A percentile compares a stretch with the other conserved stretches of the same genome.
These are phyloP conservation scores for Petroica traversi DNA, from an alignment of 2,113 vertebrate genomes.

Conservation along the genomic window DNA sequence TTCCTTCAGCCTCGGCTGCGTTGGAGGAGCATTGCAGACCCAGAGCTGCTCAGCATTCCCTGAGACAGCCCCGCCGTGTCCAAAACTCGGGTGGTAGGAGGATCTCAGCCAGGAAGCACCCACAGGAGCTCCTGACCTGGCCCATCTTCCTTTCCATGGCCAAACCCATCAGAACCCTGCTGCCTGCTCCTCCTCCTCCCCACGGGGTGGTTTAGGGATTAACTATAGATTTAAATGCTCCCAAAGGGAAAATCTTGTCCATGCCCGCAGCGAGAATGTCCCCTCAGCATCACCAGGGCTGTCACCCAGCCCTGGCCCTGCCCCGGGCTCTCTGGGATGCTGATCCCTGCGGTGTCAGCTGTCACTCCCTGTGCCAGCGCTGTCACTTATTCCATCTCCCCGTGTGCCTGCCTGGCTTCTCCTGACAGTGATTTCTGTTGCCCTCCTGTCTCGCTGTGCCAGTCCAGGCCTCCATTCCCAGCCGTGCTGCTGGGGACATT, in stretches of 20 bases:
- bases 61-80: accelerated
- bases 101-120: accelerated
- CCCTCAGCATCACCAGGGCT: background rate
- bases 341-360: background rate
- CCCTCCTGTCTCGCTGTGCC: accelerated
- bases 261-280: background rate
- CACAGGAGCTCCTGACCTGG: background rate
- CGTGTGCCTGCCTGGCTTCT: background rate
- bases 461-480: background rate
- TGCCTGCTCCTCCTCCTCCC: background rate
- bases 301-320: background rate
- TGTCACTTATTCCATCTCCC: background rate
- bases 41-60: background rate
- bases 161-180: background rate
- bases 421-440: background rate
- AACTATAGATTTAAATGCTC: background rate
- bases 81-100: background rate
- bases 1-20: background rate
- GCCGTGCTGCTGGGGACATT: background rate
- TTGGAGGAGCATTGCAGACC: accelerated
- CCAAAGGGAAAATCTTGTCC: background rate
- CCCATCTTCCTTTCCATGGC: background rate
- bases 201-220: background rate
- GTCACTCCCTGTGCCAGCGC: background rate
- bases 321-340: background rate